Evolutionary conservation across 2,888 invertebrate genomes (phyloP).

Genomic region (Philhelius pedissequus): DNA sequence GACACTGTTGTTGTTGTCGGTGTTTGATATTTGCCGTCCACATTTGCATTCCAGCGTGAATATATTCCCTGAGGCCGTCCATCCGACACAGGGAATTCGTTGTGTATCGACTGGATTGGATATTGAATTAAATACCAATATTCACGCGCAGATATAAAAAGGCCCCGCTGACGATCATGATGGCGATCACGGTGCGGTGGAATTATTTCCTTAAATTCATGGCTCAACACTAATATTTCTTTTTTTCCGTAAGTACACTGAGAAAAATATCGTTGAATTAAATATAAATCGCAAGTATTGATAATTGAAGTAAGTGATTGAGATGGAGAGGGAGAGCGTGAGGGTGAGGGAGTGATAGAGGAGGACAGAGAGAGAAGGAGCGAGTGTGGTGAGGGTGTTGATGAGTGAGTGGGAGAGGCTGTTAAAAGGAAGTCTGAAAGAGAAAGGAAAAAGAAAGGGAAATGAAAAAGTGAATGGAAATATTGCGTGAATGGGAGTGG

Average conservation of each 20-base stretch:
- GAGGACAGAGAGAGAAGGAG: too few species aligned
- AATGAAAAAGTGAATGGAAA: too few species aligned
- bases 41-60: conserved; percentile 64
- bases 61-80: conserved; percentile 43
- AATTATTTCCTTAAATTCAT: conserved; percentile 52
- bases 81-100: conserved; percentile 5
- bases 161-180: conserved; percentile 11
- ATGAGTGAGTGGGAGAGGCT: too few species aligned
- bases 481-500: too few species aligned
- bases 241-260: background rate
- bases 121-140: conserved; percentile 68
- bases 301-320: too few species aligned
- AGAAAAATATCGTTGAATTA: too few species aligned
- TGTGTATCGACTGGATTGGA: conserved; percentile 36
- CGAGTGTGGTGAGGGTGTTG: too few species aligned
- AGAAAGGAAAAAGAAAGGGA: too few species aligned
- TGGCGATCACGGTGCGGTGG: conserved; percentile 11
- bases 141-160: conserved; percentile 61
- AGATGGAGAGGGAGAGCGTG: too few species aligned
- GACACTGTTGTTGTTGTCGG: conserved; percentile 63
- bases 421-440: too few species aligned
- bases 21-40: conserved; percentile 66
- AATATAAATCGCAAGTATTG: too few species aligned
- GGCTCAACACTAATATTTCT: conserved; percentile 2
- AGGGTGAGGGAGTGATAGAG: too few species aligned